Percentiles rank a stretch among this genome's conserved stretches.
Conservation (phyloP, 2,888 invertebrate species). For the Hirtodrosophila histrioides region DNA sequence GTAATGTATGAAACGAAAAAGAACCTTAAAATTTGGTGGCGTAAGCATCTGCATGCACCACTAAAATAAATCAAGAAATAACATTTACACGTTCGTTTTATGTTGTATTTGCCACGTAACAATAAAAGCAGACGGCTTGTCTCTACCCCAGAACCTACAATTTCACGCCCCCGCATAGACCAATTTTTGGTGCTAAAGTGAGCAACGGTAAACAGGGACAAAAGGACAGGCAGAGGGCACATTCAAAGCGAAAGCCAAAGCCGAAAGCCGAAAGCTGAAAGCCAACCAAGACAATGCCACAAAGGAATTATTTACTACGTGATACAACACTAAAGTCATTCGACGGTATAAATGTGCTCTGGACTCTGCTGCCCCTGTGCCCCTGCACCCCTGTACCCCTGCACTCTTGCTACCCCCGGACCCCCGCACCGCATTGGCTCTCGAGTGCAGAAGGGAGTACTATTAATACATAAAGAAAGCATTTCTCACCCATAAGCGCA, state of each 20-base stretch:
- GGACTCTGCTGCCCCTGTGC: neutral
- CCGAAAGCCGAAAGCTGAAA: slow-evolving; percentile 48
- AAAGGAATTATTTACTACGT: slow-evolving; percentile 79
- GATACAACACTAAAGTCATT: slow-evolving; percentile 76
- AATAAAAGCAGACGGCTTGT: slow-evolving; percentile 61
- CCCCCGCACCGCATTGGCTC: slow-evolving; percentile 29
- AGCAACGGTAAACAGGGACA: slow-evolving; percentile 50
- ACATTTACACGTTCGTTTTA: slow-evolving; percentile 78
- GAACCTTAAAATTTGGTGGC: slow-evolving; percentile 63
- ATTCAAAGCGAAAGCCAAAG: slow-evolving; percentile 38
- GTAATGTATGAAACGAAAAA: slow-evolving; percentile 17
- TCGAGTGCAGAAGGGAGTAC: slow-evolving; percentile 71
- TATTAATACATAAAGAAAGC: slow-evolving; percentile 77
- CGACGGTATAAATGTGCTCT: slow-evolving; percentile 70
- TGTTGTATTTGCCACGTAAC: slow-evolving; percentile 78
- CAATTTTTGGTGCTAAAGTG: slow-evolving; percentile 47
- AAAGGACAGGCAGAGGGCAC: slow-evolving; percentile 27
- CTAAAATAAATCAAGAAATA: slow-evolving; percentile 79
- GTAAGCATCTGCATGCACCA: slow-evolving; percentile 77
- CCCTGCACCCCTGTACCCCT: neutral
- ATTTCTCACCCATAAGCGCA: slow-evolving; percentile 75
- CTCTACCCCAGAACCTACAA: neutral
- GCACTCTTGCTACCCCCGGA: neutral
- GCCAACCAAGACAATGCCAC: slow-evolving; percentile 76
- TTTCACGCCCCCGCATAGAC: slow-evolving; percentile 43